Evolutionary conservation across 2,888 invertebrate genomes (phyloP), one percentile per base, ranked within the genome.

Genomic region (Cremastobaeus sp.): DNA sequence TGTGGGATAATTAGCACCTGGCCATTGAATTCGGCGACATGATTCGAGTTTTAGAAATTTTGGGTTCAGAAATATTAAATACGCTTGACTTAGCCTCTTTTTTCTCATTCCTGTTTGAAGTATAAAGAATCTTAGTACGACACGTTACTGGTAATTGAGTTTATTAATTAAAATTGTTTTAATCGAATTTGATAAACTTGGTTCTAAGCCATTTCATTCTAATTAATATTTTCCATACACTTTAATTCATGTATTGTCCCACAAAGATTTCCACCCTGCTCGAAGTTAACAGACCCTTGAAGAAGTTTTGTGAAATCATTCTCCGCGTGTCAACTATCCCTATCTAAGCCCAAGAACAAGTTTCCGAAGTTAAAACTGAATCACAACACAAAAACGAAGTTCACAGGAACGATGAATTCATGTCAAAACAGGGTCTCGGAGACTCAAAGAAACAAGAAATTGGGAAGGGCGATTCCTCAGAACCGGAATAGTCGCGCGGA

Each of bases 321-420:
- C 14, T 9, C 20, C 30, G 1, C 48, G 11, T 48, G 34, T 34
- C 50, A 50, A 50, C 21, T 21, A 35, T 21, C 11, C 21, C 12
- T 12, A 11, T 14, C 5, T 15, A 14, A 25, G 20, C 17, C 11
- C 14, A 25, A 43, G 50, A 43, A 45, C 34, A 28, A 20, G 21
- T 73, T 57, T 66, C 34, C 72, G 76, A 76, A 77, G 79, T 81
- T 81, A 79, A 79, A 77, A 79, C 77, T 80, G 69, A 78, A 75
- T 75, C 76, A 76, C 76, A 45, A 28, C 6, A 35, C 0, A 54
- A 48, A 45, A 37, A 6, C 4, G 1, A 0, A 3, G 35, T 50
- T 8, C 18, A n/a, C 20, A 6, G 52, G 57, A 69, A 47, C 39
- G 60, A 48, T 43, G 59, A 25, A 71, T 65, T 52, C 43, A 45